Base-by-base conservation (phyloP, 2,113 vertebrate genomes). In the Melanerpes aurifrons region DNA sequence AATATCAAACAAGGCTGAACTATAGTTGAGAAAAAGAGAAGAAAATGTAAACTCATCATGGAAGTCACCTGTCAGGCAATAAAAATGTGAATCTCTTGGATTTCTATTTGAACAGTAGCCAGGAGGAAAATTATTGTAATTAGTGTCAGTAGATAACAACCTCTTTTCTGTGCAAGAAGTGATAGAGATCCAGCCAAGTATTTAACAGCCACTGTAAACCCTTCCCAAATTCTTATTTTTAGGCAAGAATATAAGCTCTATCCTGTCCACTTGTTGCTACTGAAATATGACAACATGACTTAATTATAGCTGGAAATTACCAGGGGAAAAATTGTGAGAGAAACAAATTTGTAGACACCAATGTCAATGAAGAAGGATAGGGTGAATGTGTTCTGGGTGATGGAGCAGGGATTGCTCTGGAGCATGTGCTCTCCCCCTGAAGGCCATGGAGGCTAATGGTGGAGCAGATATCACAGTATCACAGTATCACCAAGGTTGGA, bases 301-400 rank as follows among this genome's bases (percentile, higher is more conserved):
- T 22, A 54, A 90, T 69, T 48, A 86, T 35, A 75, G 12, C 20
- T 82, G n/a, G 37, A 82, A 94, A 82, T 61, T 50, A 25, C 3
- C 24, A 69, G 3, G 3, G 29, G 20, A 24, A 75, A 92, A 92
- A 56, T 63, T 72, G 10, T 3, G 21, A 47, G 12, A n/a, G 13
- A 68, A 68, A 3, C 19, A 45, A 12, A 16, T 19, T 28, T 50
- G 43, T 43, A 87, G 58, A 13, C 24, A n/a, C 2, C 18, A 58
- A 47, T 26, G 15, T 3, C 31, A 48, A 9, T 25, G 53, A 31
- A 45, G 28, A 45, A 54, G 3, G 37, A 92, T 15, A 9, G 28
- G 24, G 2, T 63, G 8, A 43, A 69, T 3, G 1, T 43, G 11
- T 7, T 77, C 7, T 43, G 64, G 35, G 21, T 0, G 0, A n/a